phyloP scores from a whole-genome alignment of 64 coral and sea anemone genomes.

The Montipora sp. region DNA sequence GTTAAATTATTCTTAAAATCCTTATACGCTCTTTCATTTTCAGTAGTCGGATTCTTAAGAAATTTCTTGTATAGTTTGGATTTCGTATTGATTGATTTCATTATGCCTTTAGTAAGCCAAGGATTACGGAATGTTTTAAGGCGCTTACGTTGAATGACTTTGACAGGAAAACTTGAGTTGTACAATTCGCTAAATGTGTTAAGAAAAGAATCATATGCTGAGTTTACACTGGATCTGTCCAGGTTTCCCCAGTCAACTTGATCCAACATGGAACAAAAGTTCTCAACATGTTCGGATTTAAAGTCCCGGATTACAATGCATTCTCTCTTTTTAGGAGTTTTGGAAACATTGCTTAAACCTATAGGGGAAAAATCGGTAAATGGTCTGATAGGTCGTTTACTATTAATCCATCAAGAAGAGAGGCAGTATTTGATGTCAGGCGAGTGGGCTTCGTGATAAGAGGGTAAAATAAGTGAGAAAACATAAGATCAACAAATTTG shows the following conservation, averaged over 20 bases:
- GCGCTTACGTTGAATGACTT: slow-evolving; percentile 19
- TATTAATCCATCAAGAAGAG: slow-evolving; percentile 64
- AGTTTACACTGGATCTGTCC: not conserved
- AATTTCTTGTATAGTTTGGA: slow-evolving; percentile 56
- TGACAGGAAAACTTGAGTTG: slow-evolving; percentile 50
- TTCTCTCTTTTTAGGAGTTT: slow-evolving; percentile 8
- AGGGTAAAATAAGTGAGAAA: not conserved
- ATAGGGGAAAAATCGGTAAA: slow-evolving; percentile 17
- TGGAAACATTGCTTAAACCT: not conserved
- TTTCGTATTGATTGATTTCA: slow-evolving; percentile 72
- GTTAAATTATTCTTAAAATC: slow-evolving; percentile 73
- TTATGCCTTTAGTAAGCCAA: slow-evolving; percentile 72
- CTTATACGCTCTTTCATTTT: slow-evolving; percentile 31
- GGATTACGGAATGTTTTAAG: slow-evolving; percentile 23
- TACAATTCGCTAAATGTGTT: slow-evolving; percentile 36
- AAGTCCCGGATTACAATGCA: slow-evolving; percentile 16
- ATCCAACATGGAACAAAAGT: not conserved
- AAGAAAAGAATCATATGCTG: slow-evolving; percentile 26
- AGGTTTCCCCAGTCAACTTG: slow-evolving; percentile 14
- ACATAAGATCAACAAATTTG: slow-evolving; percentile 17
- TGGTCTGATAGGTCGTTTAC: slow-evolving; percentile 64
- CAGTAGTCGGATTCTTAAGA: slow-evolving; percentile 39
- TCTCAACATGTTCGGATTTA: slow-evolving; percentile 29
- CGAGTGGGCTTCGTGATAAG: slow-evolving; percentile 29
- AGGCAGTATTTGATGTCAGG: slow-evolving; percentile 52